Conservation (phyloP, 2,113 vertebrate genomes). For the Cebidichthys violaceus region DNA sequence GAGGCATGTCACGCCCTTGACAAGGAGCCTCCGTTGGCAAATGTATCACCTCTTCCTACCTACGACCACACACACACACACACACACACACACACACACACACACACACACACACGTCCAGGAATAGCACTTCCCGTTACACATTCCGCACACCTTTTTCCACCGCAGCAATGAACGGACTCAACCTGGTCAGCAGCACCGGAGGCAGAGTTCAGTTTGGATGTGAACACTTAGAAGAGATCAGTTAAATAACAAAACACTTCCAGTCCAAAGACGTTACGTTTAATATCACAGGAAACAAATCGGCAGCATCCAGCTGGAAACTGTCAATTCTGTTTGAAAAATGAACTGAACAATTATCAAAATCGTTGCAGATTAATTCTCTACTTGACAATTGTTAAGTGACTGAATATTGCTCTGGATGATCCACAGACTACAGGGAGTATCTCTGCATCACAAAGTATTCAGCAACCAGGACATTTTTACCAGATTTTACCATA, state of each 20-base stretch:
- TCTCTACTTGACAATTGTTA: not conserved
- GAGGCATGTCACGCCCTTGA: conserved; percentile 41
- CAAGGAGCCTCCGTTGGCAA: conserved; percentile 22
- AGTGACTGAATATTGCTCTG: not conserved
- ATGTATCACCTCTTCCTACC: conserved; percentile 24
- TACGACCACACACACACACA: conserved; percentile 21
- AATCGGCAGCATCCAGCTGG: not conserved
- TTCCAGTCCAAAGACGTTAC: not conserved
- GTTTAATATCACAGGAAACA: not conserved
- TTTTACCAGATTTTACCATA: not conserved
- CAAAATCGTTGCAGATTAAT: not conserved
- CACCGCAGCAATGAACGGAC: conserved; percentile 11
- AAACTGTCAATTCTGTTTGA: not conserved
- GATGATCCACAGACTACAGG: not conserved
- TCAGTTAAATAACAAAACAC: not conserved
- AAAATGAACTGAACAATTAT: not conserved
- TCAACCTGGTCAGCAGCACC: not conserved
- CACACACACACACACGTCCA: conserved; percentile 24
- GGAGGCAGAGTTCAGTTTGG: not conserved
- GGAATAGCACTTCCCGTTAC: conserved; percentile 34
- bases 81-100: conserved; percentile 26
- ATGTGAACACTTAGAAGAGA: not conserved
- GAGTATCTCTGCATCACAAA: not conserved
- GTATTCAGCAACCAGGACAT: not conserved
- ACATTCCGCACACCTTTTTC: conserved; percentile 39